Evolutionary conservation across 2,888 invertebrate species (phyloP).

Genomic region (Pheosia tremula): DNA sequence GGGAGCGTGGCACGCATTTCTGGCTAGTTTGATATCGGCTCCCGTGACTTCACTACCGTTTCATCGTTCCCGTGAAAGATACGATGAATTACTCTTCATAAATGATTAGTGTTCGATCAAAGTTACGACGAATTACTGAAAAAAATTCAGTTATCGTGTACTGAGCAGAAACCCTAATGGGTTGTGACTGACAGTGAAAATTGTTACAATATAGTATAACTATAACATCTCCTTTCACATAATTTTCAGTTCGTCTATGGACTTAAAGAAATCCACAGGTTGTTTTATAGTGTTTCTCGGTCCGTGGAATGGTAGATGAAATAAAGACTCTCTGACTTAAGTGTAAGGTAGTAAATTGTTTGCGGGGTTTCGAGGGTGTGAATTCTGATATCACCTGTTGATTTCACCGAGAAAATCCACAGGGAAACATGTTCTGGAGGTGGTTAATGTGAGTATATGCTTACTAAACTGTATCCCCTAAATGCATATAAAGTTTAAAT

Average conservation of each 20-base stretch:
- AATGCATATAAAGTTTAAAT: no score
- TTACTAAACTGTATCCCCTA: not conserved
- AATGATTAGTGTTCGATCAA: slow-evolving; percentile 11
- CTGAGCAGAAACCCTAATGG: not conserved
- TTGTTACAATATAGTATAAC: slow-evolving; percentile 12
- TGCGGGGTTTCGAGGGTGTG: slow-evolving; percentile 55
- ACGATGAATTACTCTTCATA: slow-evolving; percentile 49
- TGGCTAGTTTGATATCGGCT: slow-evolving; percentile 81
- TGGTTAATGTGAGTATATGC: slow-evolving; percentile 71
- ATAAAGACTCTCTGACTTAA: slow-evolving; percentile 60
- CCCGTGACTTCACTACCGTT: slow-evolving; percentile 76
- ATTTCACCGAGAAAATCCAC: slow-evolving; percentile 61
- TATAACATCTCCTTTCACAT: slow-evolving; percentile 17
- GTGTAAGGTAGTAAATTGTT: slow-evolving; percentile 68
- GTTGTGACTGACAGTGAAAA: not conserved
- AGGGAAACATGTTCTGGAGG: slow-evolving; percentile 73
- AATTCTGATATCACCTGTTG: slow-evolving; percentile 80
- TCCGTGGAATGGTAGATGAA: slow-evolving; percentile 46
- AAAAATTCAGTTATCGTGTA: slow-evolving; percentile 10
- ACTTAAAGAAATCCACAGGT: slow-evolving; percentile 70
- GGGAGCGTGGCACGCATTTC: slow-evolving; percentile 80
- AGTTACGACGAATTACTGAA: not conserved
- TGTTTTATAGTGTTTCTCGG: slow-evolving; percentile 53
- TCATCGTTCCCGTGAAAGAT: slow-evolving; percentile 52
- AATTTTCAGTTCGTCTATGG: slow-evolving; percentile 29